Evolutionary conservation across 92 coral and sea anemone species (phyloP), one percentile per base, ranked within the genome.

Genomic region (Anthopleura xanthogrammica): DNA sequence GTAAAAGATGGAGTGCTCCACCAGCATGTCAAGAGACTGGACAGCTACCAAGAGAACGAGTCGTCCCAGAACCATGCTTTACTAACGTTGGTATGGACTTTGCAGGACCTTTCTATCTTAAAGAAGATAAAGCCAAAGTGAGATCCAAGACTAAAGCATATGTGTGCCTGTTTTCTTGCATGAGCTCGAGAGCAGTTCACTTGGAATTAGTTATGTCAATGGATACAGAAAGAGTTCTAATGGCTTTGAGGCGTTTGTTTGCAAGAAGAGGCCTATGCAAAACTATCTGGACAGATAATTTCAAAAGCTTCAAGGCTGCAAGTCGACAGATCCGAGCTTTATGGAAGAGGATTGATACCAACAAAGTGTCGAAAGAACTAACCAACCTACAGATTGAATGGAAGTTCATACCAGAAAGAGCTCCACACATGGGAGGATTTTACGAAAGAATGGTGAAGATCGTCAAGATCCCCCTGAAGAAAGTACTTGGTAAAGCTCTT

Each of bases 191-290:
- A 55, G 88, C 88, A 0, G 85, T 83, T 39, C 90, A 87, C 77
- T 48, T 83, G 64, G 87, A 87, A 71, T 60, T 82, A 50, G 90
- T 82, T 40, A 82, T 85, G 74, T 76, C 78, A 74, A 82, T 77
- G 83, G 78, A 73, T 8, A 73, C 74, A 5, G 80, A 88, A 40
- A 50, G 79, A 46, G 79, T 87, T 68, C 56, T 84, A 43, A 75
- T 82, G 85, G 91, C 85, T 4, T 54, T 83, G 40, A 77, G 87
- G 52, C 68, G 84, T 7, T 75, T 83, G 83, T 71, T 83, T 71
- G 90, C 87, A 78, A 77, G 90, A 83, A 87, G 90, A 83, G 87
- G 87, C 12, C 83, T 77, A 83, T 83, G 87, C 52, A 66, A 82
- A 36, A 71, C 79, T 42, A 87, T 83, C 13, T 83, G 84, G 90